Evolutionary conservation across 2,113 vertebrate genomes (phyloP), one percentile per base, ranked within the genome.

Genomic region (Ibidorhyncha struthersii): DNA sequence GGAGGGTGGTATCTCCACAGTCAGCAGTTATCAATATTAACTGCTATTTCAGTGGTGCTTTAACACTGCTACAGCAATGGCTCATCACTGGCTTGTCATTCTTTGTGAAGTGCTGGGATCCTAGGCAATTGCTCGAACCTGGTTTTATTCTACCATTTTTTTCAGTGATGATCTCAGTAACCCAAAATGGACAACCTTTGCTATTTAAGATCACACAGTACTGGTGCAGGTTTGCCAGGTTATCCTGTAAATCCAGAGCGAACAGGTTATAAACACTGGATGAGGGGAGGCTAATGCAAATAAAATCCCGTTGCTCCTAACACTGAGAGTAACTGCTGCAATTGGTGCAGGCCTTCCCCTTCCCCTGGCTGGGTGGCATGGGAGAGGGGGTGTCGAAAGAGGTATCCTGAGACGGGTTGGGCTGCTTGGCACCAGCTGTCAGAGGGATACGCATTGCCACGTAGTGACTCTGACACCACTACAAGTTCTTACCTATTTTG

Each of bases 331-430:
- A 91, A 6, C 17, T 61, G 40, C 56, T 69, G 7, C 21, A 71
- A 41, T 4, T 43, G 43, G 23, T 9, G 19, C 14, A 71, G 43
- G 22, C 3, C 7, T 45, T 74, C 15, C 17, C 8, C 18, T 27
- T 70, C 4, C 25, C 23, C 25, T n/a, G 22, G 13, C 14, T 79
- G 18, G 14, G 36, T 34, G 38, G 8, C 29, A 52, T 1, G 2
- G 22, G 7, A 38, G 1, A 0, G 3, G 3, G 2, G 0, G 8
- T 30, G 23, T 65, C 56, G 58, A 83, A 73, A 40, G 70, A 19
- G 0, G 0, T 4, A 19, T 26, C 16, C 34, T 1, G 2, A 78
- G 41, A 45, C 15, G 22, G 15, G 18, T 5, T 14, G 47, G 38
- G 25, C 23, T 91, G 56, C 36, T 78, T 53, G 74, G 27, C 34